Base-by-base conservation (phyloP, 2,113 vertebrate genomes). In the Taxidea taxus region DNA sequence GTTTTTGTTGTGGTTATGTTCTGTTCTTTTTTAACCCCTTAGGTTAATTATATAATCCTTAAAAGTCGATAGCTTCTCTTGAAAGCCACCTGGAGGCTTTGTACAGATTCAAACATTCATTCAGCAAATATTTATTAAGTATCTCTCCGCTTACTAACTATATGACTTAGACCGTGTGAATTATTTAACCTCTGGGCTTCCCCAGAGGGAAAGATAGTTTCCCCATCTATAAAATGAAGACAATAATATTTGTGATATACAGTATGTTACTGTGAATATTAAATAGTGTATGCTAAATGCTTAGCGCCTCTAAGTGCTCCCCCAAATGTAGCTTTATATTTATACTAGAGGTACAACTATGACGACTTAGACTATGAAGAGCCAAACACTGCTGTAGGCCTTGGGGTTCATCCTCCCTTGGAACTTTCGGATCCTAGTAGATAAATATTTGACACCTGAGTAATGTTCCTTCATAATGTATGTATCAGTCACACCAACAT, bases 71-170 rank as follows among this genome's bases (percentile, higher is more conserved):
- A 77, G 37, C 10, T 85, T 93, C 16, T 91, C 66, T 93, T 88
- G 18, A 93, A 95, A 89, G 70, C 89, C 37, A 72, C 11, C 83
- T 90, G 21, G n/a, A 89, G 82, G 29, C 51, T 93, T 87, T 94
- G 8, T 66, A 78, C 5, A 88, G 12, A 44, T 42, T 90, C 49
- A 75, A 34, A n/a, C 34, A 74, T 82, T 82, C 25, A 54, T 84
- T 93, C 11, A 72, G 82, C 31, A 80, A 44, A 75, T 92, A 89
- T 56, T 88, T 92, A 58, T 78, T 81, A 81, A 84, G 10, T 72
- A 80, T 87, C 74, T 62, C 34, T 60, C 37, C 11, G 91, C 20
- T 78, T 82, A 34, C 10, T 66, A 94, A 60, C 54, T 58, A 15
- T 51, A 4, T 92, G 44, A 68, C 44, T 88, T 81, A 91, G 58